These are phyloP conservation scores for Drosophila colorata DNA, from an alignment of 2,888 invertebrate species.

Conservation along the genomic window DNA sequence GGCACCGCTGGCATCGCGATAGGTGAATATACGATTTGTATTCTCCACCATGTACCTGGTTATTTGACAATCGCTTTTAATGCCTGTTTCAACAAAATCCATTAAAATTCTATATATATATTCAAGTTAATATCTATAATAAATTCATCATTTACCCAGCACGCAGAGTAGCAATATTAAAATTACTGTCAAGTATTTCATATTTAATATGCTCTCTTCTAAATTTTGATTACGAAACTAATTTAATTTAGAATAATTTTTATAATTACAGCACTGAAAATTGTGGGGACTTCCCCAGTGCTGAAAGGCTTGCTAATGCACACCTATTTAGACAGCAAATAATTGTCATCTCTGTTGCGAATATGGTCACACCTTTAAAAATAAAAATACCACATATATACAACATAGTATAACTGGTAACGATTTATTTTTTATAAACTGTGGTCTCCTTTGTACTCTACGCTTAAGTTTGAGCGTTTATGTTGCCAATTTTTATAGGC, in stretches of 20 bases:
- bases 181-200: not conserved
- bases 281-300: conserved; percentile 1
- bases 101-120: not conserved
- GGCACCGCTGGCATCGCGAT: conserved; percentile 41
- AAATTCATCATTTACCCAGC: not conserved
- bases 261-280: not conserved
- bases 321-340: not conserved
- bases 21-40: conserved; percentile 59
- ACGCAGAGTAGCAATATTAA: not conserved
- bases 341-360: not conserved
- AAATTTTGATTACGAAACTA: conserved; percentile 4
- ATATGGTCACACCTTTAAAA: not conserved
- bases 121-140: not conserved
- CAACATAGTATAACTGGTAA: too few relatives aligned
- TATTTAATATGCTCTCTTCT: not conserved
- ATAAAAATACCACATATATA: not conserved
- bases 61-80: conserved; percentile 35
- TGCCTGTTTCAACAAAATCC: not conserved
- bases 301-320: not conserved
- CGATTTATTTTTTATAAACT: too few relatives aligned
- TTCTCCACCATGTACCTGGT: conserved; percentile 27
- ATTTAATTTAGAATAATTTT: not conserved
- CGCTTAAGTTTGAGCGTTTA: too few relatives aligned
- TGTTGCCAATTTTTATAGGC: too few relatives aligned
- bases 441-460: too few relatives aligned